Base-by-base conservation (phyloP, 1,140 invertebrate genomes). In the Drosophila kepulauana region DNA sequence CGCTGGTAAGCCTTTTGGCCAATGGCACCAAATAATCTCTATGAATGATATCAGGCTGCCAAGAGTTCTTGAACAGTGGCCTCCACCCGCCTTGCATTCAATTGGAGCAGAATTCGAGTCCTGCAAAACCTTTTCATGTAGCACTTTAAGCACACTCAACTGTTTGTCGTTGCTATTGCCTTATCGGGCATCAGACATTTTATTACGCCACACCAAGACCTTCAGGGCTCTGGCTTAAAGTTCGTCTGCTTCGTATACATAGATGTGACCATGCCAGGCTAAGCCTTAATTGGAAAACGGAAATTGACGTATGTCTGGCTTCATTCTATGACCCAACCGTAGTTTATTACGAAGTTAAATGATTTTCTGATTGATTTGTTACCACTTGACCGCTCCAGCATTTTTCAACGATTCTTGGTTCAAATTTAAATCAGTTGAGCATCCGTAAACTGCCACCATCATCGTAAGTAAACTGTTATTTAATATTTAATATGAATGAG, bases 21-120 rank as follows among this genome's bases (percentile, higher is more conserved):
- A 84, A 84, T 78, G 84, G 85, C 84, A 70, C 80, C 80, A 78
- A 87, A 87, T 87, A 88, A 87, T 87, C 80, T 88, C 84, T 77
- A 87, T 84, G 88, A 87, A 85, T 84, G 84, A 87, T 87, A 88
- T 87, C 84, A 72, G 67, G 58, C 45, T 64, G 84, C 77, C 66
- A 68, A 88, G 85, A 71, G 68, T 63, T 25, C 71, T 82, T 71
- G 51, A 52, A 63, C 72, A 65, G 54, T 73, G 49, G 48, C 43
- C 46, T 35, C 69, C 46, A 38, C 58, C 75, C 54, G 71, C 70
- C 82, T 80, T 71, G 77, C 85, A 87, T 87, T 87, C 84, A 87
- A 80, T 88, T 87, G 84, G 80, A 87, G 82, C 73, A 75, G 61
- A 54, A 88, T 57, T 65, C 52, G 43, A 67, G 13, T 30, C 16